Percentiles rank a stretch among this genome's conserved stretches.
Evolutionary conservation across 1,140 invertebrate genomes (phyloP).

Genomic region (Lerema accius): DNA sequence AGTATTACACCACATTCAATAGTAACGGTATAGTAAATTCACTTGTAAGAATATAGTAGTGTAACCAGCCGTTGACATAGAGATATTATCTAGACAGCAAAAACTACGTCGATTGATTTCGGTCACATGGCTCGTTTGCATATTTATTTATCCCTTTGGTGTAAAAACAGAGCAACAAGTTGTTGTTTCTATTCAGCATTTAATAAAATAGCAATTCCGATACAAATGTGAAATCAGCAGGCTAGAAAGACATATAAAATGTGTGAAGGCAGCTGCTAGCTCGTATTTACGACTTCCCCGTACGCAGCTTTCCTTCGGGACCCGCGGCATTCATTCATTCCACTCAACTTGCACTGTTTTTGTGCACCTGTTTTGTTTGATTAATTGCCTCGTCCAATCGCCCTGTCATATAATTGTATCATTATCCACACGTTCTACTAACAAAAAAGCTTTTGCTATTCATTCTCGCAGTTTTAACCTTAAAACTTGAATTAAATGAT

Average conservation of each 20-base stretch:
- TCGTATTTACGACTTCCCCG: slow-evolving; percentile 74
- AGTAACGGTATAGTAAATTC: slow-evolving; percentile 14
- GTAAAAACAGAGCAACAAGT: slow-evolving; percentile 21
- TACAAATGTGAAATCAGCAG: slow-evolving; percentile 50
- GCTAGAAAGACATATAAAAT: slow-evolving; percentile 35
- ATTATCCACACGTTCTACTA: slow-evolving; percentile 38
- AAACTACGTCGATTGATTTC: slow-evolving; percentile 32
- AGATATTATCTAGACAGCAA: slow-evolving; percentile 23
- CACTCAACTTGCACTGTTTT: slow-evolving; percentile 34
- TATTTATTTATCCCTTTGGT: slow-evolving; percentile 19
- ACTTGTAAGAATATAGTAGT: slow-evolving; percentile 1
- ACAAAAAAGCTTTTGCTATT: slow-evolving; percentile 23
- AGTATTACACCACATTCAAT: not conserved
- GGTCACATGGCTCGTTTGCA: slow-evolving; percentile 24
- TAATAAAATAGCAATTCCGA: slow-evolving; percentile 42
- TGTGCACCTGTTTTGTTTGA: slow-evolving; percentile 70
- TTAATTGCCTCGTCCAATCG: slow-evolving; percentile 57
- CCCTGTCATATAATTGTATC: slow-evolving; percentile 55
- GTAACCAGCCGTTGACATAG: not conserved
- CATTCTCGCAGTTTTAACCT: slow-evolving; percentile 23
- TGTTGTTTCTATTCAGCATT: slow-evolving; percentile 26
- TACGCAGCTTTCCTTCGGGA: slow-evolving; percentile 57
- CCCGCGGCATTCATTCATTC: slow-evolving; percentile 38
- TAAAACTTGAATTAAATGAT: slow-evolving; percentile 26
- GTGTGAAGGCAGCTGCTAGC: slow-evolving; percentile 48